phyloP scores from a whole-genome alignment of 2,888 invertebrate species.

The Teleogryllus oceanicus region DNA sequence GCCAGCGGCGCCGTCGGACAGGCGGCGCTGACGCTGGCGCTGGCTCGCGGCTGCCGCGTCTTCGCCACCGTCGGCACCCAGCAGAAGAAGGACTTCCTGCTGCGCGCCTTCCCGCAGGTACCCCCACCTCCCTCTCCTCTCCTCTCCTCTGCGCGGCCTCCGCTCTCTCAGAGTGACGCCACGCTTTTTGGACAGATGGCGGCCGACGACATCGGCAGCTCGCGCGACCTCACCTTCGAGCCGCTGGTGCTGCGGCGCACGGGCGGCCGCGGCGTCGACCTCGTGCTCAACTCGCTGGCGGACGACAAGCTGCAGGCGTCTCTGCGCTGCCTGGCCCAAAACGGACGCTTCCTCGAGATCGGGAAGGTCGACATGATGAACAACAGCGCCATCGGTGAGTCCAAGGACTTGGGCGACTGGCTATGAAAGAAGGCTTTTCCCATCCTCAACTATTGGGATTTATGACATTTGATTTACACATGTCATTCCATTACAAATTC shows the following conservation, averaged over 20 bases:
- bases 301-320: constrained; percentile 83
- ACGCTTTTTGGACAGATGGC: no score
- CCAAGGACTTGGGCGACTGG: no score
- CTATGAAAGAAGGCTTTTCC: no score
- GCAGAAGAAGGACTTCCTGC: constrained; percentile 62
- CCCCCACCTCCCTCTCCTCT: no score
- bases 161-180: no score
- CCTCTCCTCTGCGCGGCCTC: no score
- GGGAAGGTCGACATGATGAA: constrained; percentile 55
- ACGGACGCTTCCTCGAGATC: constrained; percentile 76
- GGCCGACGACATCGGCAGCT: constrained; percentile 47
- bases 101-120: background rate
- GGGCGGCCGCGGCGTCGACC: constrained; percentile 78
- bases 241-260: constrained; percentile 67
- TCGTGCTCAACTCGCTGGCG: constrained; percentile 85
- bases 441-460: no score
- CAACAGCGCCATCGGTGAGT: constrained; percentile 56
- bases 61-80: constrained; percentile 68
- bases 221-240: constrained; percentile 60
- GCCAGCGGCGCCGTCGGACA: constrained; percentile 71
- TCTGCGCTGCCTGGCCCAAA: constrained; percentile 56
- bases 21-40: constrained; percentile 54
- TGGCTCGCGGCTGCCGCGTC: constrained; percentile 55
- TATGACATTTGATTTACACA: no score
- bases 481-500: no score